Conservation (phyloP, 2,113 vertebrate species). For the Lophotis ruficrista region DNA sequence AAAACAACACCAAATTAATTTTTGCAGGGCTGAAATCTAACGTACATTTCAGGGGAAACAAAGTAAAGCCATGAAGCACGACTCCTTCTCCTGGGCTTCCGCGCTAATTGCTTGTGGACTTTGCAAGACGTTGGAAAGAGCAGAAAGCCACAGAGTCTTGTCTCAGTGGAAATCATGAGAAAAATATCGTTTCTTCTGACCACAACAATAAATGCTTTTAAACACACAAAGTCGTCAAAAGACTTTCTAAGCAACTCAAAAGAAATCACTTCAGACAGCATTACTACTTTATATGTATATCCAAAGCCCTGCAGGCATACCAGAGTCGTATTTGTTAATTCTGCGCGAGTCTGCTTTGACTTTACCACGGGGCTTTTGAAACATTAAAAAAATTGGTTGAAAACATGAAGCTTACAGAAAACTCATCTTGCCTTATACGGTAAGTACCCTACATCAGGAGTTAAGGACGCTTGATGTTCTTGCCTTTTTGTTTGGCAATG, state of each 20-base stretch:
- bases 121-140: background rate
- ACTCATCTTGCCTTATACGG: background rate
- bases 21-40: constrained; percentile 11
- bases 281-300: constrained; percentile 49
- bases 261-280: constrained; percentile 60
- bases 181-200: constrained; percentile 44
- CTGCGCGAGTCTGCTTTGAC: constrained; percentile 34
- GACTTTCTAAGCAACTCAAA: constrained; percentile 39
- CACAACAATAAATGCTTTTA: constrained; percentile 58
- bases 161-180: constrained; percentile 55
- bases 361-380: constrained; percentile 13
- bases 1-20: background rate
- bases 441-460: background rate
- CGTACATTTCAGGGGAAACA: background rate
- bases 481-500: background rate
- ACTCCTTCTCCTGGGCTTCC: constrained; percentile 44
- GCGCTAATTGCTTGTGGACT: constrained; percentile 48
- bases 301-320: constrained; percentile 32
- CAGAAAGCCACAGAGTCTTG: constrained; percentile 29
- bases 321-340: constrained; percentile 24
- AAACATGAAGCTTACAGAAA: constrained; percentile 17
- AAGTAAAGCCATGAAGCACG: background rate
- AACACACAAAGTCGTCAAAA: constrained; percentile 40
- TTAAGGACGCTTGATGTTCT: background rate
- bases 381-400: background rate